Conservation (phyloP, 1,140 invertebrate species). For the Parapsyche elsis region DNA sequence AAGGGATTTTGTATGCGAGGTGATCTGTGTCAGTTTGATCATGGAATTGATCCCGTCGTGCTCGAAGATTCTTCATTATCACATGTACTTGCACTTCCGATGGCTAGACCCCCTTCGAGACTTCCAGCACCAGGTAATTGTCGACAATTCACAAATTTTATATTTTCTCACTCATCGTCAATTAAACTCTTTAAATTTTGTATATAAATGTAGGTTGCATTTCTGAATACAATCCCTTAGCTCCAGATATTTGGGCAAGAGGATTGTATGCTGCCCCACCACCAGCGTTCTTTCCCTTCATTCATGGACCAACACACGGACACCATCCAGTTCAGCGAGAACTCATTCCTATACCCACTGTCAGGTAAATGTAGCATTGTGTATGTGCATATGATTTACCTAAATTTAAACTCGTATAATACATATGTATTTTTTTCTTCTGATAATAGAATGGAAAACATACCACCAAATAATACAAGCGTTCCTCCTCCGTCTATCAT, state of each 20-base stretch:
- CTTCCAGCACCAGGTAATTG: constrained; percentile 64
- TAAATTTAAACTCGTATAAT: neutral
- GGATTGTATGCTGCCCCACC: constrained; percentile 60
- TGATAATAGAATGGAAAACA: constrained; percentile 24
- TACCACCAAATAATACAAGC: constrained; percentile 18
- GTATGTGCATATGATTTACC: neutral
- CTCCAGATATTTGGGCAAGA: constrained; percentile 79
- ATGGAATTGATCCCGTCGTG: constrained; percentile 93
- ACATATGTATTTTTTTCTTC: neutral
- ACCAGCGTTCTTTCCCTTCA: constrained; percentile 49
- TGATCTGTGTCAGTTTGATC: constrained; percentile 95
- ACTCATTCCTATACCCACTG: constrained; percentile 63
- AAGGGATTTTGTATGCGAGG: constrained; percentile 96
- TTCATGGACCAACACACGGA: constrained; percentile 51
- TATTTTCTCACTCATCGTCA: neutral
- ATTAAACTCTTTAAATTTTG: neutral
- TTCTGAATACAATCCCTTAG: constrained; percentile 86
- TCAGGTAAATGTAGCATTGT: constrained; percentile 34
- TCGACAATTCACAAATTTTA: constrained; percentile 36
- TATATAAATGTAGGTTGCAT: constrained; percentile 26
- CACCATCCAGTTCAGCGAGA: constrained; percentile 60
- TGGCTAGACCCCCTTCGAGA: constrained; percentile 61
- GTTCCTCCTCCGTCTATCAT: constrained; percentile 2
- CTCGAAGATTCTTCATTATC: constrained; percentile 81
- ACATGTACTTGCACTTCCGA: constrained; percentile 68